Evolutionary conservation across 2,888 invertebrate genomes (phyloP).

Genomic region (Xestia xanthographa): DNA sequence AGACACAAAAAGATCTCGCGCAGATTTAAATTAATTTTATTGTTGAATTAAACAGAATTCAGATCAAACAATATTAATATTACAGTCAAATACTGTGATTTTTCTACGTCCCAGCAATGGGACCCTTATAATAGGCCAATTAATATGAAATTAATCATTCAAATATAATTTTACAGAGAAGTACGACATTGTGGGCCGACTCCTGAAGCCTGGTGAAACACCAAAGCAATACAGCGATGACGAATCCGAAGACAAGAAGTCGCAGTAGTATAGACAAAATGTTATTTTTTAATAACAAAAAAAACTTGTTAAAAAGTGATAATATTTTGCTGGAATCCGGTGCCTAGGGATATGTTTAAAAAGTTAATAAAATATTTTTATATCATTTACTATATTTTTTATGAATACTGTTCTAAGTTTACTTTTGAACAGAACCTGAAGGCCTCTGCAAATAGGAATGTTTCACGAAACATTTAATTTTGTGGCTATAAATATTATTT

Average conservation of each 20-base stretch:
- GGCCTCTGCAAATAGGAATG: conserved; percentile 38
- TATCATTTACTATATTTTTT: conserved; percentile 46
- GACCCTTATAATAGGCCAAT: background rate
- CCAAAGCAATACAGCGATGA: conserved; percentile 84
- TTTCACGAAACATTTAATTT: conserved; percentile 34
- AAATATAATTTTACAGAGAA: conserved; percentile 80
- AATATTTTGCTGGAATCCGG: conserved; percentile 65
- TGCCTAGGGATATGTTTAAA: conserved; percentile 64
- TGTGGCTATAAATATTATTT: conserved; percentile 30
- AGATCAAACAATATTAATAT: background rate
- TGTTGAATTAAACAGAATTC: background rate
- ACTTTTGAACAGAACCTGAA: conserved; percentile 29
- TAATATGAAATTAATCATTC: conserved; percentile 8
- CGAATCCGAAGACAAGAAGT: conserved; percentile 84
- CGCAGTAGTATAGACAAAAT: conserved; percentile 71
- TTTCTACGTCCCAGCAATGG: background rate
- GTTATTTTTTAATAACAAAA: conserved; percentile 13
- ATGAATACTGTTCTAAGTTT: conserved; percentile 31
- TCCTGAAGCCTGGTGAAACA: conserved; percentile 86
- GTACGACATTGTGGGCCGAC: conserved; percentile 86
- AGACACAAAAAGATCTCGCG: background rate
- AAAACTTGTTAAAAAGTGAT: conserved; percentile 61
- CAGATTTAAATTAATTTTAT: background rate
- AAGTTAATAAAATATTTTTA: conserved; percentile 70
- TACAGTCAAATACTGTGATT: too few species aligned